Conservation (phyloP, 2,888 invertebrate genomes). For the Mystacides longicornis region DNA sequence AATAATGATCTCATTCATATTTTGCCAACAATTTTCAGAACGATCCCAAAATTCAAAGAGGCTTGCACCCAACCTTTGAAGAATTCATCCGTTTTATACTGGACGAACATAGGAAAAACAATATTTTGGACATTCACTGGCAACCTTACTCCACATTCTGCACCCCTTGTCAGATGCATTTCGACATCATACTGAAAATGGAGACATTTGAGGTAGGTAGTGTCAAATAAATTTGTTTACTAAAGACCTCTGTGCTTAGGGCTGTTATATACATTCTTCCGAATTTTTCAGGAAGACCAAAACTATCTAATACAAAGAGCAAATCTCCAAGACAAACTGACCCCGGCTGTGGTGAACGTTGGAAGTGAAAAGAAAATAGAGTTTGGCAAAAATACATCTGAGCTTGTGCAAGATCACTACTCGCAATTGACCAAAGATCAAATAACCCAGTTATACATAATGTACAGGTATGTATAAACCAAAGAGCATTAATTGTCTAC, state of each 20-base stretch:
- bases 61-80: slow-evolving; percentile 60
- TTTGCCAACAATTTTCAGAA: too few species aligned
- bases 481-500: too few species aligned
- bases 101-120: slow-evolving; percentile 46
- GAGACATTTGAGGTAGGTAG: slow-evolving; percentile 54
- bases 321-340: slow-evolving; percentile 53
- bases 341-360: slow-evolving; percentile 63
- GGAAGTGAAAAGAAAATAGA: slow-evolving; percentile 32
- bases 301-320: slow-evolving; percentile 60
- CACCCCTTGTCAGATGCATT: slow-evolving; percentile 63
- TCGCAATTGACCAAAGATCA: slow-evolving; percentile 57
- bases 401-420: slow-evolving; percentile 57
- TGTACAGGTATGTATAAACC: slow-evolving; percentile 61
- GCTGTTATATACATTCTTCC: too few species aligned
- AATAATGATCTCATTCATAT: too few species aligned
- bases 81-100: slow-evolving; percentile 62
- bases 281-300: slow-evolving; percentile 51
- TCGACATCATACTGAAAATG: slow-evolving; percentile 61
- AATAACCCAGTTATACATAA: slow-evolving; percentile 58
- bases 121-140: slow-evolving; percentile 64
- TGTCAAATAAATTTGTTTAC: too few species aligned
- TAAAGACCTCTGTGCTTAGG: too few species aligned
- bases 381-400: slow-evolving; percentile 55
- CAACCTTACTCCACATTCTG: slow-evolving; percentile 63
- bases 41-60: too few species aligned